Conservation (phyloP, 2,113 vertebrate species). For the Capra hircus region DNA sequence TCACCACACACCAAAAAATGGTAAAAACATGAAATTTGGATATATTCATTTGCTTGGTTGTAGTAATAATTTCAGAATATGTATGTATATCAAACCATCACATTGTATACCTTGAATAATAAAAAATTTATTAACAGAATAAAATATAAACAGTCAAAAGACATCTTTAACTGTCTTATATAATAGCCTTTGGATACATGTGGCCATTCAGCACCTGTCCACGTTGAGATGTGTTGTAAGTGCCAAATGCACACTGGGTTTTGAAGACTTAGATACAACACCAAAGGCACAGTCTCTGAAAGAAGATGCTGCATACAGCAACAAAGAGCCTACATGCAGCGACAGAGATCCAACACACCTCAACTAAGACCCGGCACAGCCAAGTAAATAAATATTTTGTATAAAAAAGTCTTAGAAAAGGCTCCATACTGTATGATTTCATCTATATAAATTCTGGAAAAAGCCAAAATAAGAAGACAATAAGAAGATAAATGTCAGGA, state of each 20-base stretch:
- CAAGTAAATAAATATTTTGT: background rate
- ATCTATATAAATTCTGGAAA: background rate
- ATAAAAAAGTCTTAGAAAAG: background rate
- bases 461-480: background rate
- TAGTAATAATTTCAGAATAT: background rate
- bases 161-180: background rate
- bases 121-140: background rate
- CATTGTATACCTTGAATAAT: background rate
- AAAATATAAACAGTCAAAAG: background rate
- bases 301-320: background rate
- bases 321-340: background rate
- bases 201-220: background rate
- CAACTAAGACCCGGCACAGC: background rate
- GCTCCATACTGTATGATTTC: background rate
- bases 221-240: background rate
- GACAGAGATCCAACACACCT: background rate
- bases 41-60: background rate
- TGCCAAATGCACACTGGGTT: background rate
- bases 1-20: background rate
- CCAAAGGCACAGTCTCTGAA: background rate
- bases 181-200: background rate
- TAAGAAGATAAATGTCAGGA: background rate
- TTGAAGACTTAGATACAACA: background rate
- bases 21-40: background rate
- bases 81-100: background rate